Evolutionary conservation across 2,113 vertebrate species (phyloP), one percentile per base, ranked within the genome.

Genomic region (Pionites leucogaster): DNA sequence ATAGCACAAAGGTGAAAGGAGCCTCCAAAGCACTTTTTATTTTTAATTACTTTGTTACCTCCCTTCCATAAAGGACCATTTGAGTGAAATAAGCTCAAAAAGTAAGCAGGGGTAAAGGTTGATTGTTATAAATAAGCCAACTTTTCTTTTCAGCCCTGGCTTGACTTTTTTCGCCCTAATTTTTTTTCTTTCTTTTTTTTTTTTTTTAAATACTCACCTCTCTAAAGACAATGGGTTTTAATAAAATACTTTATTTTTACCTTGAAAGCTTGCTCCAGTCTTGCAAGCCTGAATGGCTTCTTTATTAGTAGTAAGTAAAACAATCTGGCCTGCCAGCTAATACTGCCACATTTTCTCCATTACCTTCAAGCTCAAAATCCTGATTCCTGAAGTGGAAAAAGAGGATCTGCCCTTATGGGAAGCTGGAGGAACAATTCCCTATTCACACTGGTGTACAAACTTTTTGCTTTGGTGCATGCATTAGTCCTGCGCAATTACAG

Each of bases 41-140:
- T 88, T 93, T 94, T 90, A 95, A 93, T 91, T 94, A 92, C 92
- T 81, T 92, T 68, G 50, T 81, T 86, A 90, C 33, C 20, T 92
- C 15, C 24, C 39, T 78, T 59, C 39, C 68, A 75, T 50, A 74
- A 92, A 93, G 62, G 71, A 89, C 14, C 27, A 33, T 46, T 93
- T 71, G 33, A 91, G 2, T 80, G 59, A 89, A 91, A 82, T 16
- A 87, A 90, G 39, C 44, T 82, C 33, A 89, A 70, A 84, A 95
- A 50, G 20, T 55, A 87, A 93, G 76, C 77, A 65, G 47, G 82
- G 91, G 31, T 63, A 49, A 80, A 86, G 50, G 50, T 9, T 42
- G 49, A 23, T 55, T 92, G 74, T 78, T 55, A 96, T 13, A 91
- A 86, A 75, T 24, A 70, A 5, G 7, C 9, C 28, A 78, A 88